These are phyloP conservation scores for Adrianichthys oophorus DNA, from an alignment of 2,797 vertebrate species.

Conservation along the genomic window DNA sequence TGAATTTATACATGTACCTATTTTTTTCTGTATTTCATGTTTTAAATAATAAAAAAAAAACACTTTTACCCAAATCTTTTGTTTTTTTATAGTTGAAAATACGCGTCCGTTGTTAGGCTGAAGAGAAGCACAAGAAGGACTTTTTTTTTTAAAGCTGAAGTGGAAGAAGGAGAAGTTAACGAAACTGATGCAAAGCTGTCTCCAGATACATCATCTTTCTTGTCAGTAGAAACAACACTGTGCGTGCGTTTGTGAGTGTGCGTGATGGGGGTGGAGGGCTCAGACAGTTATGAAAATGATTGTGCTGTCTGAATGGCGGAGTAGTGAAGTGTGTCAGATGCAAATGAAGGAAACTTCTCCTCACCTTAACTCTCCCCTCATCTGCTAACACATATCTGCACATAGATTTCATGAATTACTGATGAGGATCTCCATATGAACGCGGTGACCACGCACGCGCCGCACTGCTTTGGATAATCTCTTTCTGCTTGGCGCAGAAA, in stretches of 20 bases:
- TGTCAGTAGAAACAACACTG: conserved; percentile 62
- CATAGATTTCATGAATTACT: conserved; percentile 62
- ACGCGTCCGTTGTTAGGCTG: not conserved
- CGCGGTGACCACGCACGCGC: conserved; percentile 36
- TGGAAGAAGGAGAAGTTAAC: conserved; percentile 50
- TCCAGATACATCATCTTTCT: conserved; percentile 58
- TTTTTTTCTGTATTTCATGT: no score
- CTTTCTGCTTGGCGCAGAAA: conserved; percentile 30
- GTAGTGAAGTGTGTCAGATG: conserved; percentile 79
- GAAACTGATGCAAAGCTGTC: conserved; percentile 54
- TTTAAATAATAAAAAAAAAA: no score
- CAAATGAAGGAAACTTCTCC: conserved; percentile 75
- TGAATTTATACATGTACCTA: no score
- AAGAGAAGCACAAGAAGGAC: conserved; percentile 30
- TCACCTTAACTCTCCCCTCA: conserved; percentile 59
- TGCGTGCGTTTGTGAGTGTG: conserved; percentile 9
- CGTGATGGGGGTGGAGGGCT: conserved; percentile 18
- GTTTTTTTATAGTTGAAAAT: not conserved
- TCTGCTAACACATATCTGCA: conserved; percentile 44
- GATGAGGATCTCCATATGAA: conserved; percentile 56
- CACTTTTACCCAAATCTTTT: not conserved
- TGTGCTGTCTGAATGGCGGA: conserved; percentile 71
- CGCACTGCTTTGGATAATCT: conserved; percentile 27
- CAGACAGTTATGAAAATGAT: conserved; percentile 77
- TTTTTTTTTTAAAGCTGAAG: conserved; percentile 39